These are phyloP conservation scores for Coronaproctus castanopsis DNA, from an alignment of 2,888 invertebrate genomes.

Conservation along the genomic window DNA sequence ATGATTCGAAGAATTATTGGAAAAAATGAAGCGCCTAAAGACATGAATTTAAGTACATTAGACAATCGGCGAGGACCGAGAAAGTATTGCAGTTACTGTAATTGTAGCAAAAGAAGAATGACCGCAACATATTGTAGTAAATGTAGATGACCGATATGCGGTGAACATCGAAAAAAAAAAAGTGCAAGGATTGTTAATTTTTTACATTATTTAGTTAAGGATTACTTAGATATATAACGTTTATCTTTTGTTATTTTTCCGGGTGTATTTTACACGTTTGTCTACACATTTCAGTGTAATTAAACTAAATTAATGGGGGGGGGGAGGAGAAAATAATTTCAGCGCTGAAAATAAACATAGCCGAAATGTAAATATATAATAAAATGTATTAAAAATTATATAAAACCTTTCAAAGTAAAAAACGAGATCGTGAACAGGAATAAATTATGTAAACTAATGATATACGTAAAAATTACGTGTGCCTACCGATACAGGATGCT, in stretches of 20 bases:
- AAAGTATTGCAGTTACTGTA: not conserved
- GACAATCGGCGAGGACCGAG: not conserved
- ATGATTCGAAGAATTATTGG: not conserved
- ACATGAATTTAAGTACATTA: not conserved
- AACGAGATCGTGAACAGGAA: not conserved
- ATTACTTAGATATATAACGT: not conserved
- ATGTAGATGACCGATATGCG: not conserved
- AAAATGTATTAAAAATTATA: not conserved
- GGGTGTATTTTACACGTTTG: not conserved
- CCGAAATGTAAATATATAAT: not conserved
- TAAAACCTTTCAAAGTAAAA: not conserved
- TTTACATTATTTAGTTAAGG: not conserved
- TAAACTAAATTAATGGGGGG: not conserved
- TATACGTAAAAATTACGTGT: not conserved
- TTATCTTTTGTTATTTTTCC: not conserved
- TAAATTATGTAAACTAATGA: not conserved
- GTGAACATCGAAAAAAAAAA: not conserved
- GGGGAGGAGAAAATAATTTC: not conserved
- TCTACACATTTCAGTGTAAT: not conserved
- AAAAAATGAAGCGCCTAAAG: no score
- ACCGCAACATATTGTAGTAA: not conserved
- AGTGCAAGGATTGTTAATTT: not conserved
- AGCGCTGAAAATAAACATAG: not conserved
- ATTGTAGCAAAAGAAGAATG: not conserved
- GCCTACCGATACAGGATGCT: not conserved